phyloP scores from a whole-genome alignment of 2,797 vertebrate species.

The Syncerus caffer region DNA sequence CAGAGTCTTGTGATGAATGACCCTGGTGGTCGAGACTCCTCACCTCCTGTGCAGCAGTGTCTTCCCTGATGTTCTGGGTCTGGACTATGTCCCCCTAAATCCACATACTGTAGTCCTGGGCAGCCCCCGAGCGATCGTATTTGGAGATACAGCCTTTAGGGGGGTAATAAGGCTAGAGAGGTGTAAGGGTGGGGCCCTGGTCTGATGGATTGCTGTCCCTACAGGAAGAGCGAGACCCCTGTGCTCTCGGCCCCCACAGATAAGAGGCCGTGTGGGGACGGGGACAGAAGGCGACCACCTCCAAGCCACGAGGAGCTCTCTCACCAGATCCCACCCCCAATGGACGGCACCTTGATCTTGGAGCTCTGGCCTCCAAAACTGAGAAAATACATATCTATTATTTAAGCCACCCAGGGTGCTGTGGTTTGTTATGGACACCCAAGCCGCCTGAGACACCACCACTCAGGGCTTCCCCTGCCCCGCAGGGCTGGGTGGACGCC shows the following conservation, averaged over 20 bases:
- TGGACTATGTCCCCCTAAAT: not conserved
- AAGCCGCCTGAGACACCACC: rapidly evolving
- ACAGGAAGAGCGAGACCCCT: not conserved
- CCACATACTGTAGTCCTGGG: not conserved
- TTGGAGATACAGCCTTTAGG: not conserved
- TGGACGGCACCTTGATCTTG: too few relatives aligned
- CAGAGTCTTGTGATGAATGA: not conserved
- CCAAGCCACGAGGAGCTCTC: not conserved
- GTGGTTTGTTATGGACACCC: rapidly evolving
- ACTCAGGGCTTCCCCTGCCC: not conserved
- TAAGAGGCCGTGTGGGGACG: not conserved
- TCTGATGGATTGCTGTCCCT: not conserved
- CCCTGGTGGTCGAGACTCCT: not conserved
- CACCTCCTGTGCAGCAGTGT: not conserved
- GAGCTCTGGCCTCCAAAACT: too few relatives aligned
- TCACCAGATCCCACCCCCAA: not conserved
- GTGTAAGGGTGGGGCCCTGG: not conserved
- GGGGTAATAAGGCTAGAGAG: not conserved
- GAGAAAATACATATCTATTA: not conserved
- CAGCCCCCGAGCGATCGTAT: not conserved
- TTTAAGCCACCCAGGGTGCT: rapidly evolving
- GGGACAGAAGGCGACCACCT: rapidly evolving
- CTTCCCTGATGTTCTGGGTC: not conserved
- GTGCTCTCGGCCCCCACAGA: not conserved
- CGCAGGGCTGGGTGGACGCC: rapidly evolving